Evolutionary conservation across 2,888 invertebrate species (phyloP), one percentile per base, ranked within the genome.

Genomic region (Hyles lineata): DNA sequence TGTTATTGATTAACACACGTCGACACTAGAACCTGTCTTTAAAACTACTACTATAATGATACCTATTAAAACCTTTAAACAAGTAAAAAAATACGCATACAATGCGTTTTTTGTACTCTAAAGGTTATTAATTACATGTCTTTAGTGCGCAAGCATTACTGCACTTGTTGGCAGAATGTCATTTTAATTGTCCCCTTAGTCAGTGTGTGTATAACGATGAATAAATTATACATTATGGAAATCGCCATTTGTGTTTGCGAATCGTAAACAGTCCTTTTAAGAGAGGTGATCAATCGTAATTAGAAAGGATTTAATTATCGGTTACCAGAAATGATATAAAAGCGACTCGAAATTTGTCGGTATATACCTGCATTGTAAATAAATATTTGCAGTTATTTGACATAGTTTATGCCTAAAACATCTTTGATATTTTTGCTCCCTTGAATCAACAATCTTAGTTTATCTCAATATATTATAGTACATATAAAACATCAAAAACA

Each of bases 131-230:
- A 67, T 67, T 67, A 67, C 67, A 71, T 32, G 62, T 62, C n/a
- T 17, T 71, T 17, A 32, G 55, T 23, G 5, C 43, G 32, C 50
- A 55, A 55, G 29, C 70, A 55, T 67, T 50, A 74, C 60, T 63
- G 62, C 32, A 60, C 73, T 70, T 25, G 67, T 55, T 43, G 43
- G 62, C 70, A 77, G 79, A 85, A 80, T 83, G 79, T 78, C 78
- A 80, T 85, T 82, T 81, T 83, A 84, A 85, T 83, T 80, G 82
- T 79, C 70, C 78, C 77, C 81, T 79, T 79, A 78, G 71, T 74
- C 52, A n/a, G 35, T 73, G 74, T 59, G 67, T 70, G 75, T 69
- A 74, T 76, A 79, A 76, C 76, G 75, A 79, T 77, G 77, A 79
- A 81, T 80, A 78, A 77, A 80, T 80, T 76, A 81, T 67, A 71